A percentile compares a stretch with the other conserved stretches of the same genome.
Conservation (phyloP, 2,888 invertebrate species). For the Drosophila fulvimacula region DNA sequence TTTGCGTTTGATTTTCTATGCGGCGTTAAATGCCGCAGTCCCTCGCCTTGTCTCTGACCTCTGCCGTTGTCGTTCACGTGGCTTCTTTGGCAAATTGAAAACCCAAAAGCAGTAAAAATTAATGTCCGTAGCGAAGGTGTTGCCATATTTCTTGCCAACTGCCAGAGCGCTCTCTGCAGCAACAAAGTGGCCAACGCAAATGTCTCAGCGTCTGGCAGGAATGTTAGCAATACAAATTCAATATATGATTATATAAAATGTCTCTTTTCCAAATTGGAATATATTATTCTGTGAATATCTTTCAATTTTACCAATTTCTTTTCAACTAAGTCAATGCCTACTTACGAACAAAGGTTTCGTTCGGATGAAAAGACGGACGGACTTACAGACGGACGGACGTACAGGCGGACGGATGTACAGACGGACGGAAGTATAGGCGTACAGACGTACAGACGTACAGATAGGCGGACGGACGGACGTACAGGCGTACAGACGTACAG, state of each 20-base stretch:
- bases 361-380: too few species aligned
- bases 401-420: neutral
- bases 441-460: neutral
- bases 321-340: neutral
- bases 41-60: conserved; percentile 6
- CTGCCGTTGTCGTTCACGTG: conserved; percentile 52
- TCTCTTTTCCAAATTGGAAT: too few species aligned
- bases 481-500: neutral
- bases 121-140: conserved; percentile 75
- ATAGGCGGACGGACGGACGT: neutral
- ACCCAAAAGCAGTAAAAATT: conserved; percentile 75
- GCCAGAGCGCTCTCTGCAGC: conserved; percentile 21
- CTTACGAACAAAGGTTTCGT: neutral
- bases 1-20: conserved; percentile 74
- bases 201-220: neutral
- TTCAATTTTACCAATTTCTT: neutral
- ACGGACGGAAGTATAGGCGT: neutral
- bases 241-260: neutral
- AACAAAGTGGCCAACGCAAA: conserved; percentile 3
- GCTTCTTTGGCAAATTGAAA: conserved; percentile 70
- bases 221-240: neutral
- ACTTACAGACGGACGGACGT: too few species aligned
- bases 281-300: neutral
- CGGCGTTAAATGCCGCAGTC: conserved; percentile 66
- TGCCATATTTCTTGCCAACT: conserved; percentile 54